Evolutionary conservation across 2,113 vertebrate genomes (phyloP), one percentile per base, ranked within the genome.

Genomic region (Salvator merianae): DNA sequence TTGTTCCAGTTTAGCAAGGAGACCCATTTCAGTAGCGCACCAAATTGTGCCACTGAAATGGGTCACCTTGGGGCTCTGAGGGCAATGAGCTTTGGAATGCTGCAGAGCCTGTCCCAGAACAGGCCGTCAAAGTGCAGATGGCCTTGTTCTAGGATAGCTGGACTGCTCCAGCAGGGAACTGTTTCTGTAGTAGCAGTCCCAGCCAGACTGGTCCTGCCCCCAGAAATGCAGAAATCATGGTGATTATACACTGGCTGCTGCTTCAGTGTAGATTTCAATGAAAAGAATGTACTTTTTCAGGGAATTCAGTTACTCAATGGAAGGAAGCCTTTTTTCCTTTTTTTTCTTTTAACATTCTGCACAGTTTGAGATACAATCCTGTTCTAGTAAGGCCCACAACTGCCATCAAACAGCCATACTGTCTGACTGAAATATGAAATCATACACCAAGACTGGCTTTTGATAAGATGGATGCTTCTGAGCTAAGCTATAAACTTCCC

Each of bases 401-500:
- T 84, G 68, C 59, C 76, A 84, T 84, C 34, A 88, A 84, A 34
- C 68, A 87, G 38, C 40, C 86, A 40, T 77, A 55, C 53, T 91
- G 79, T 87, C 40, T 74, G 89, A 82, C 68, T 94, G 76, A 94
- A 95, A 88, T 87, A 92, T 43, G 78, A 89, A 91, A 87, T 75
- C 69, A 82, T 66, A 88, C 55, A 70, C 85, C 69, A 87, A 83
- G 50, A 85, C 69, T 65, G 80, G 50, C 77, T 91, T 90, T 88
- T 86, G 68, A 92, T 86, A 90, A 92, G 87, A 92, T 73, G 30
- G 91, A 92, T 90, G 86, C 72, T 82, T 93, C 86, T 88, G 86
- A 92, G 86, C 59, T 74, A 90, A 94, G 72, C 65, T 88, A 83
- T 92, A 93, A 92, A 93, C 88, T 93, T 82, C 90, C 89, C 82